These are phyloP conservation scores for Malurus splendens DNA, from an alignment of 2,797 vertebrate species.

Conservation along the genomic window DNA sequence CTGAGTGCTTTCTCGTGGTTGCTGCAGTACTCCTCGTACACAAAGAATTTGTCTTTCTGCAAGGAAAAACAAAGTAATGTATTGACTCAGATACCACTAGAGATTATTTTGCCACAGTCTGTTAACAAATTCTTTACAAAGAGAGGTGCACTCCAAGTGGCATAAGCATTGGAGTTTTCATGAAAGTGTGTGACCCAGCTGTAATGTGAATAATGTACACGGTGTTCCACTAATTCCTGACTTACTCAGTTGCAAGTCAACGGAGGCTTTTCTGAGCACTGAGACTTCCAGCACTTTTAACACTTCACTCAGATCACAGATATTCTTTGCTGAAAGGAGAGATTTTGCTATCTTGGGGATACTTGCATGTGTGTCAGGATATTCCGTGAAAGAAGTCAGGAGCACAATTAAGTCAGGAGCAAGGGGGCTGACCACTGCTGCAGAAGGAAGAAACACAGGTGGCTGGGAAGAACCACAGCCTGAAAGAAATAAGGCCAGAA, in stretches of 20 bases:
- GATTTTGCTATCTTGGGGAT: background rate
- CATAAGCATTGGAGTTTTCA: background rate
- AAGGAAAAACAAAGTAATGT: constrained; percentile 40
- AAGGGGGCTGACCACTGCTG: background rate
- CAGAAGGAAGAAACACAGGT: background rate
- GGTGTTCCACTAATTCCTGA: background rate
- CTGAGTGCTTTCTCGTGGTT: constrained; percentile 97
- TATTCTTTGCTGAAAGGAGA: background rate
- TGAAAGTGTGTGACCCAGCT: background rate
- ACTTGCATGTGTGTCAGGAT: background rate
- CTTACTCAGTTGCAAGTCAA: background rate
- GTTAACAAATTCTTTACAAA: background rate
- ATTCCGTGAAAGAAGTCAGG: background rate
- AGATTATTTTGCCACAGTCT: background rate
- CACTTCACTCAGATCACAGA: background rate
- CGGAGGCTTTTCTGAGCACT: background rate
- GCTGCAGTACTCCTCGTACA: constrained; percentile 96
- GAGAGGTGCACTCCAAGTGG: background rate
- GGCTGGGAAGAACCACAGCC: background rate
- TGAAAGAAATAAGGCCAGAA: background rate
- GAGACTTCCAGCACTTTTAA: background rate
- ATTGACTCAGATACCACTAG: background rate
- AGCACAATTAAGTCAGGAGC: background rate
- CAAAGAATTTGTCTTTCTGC: constrained; percentile 91
- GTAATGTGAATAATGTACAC: background rate